Evolutionary conservation across 2,113 vertebrate genomes (phyloP).

Genomic region (Leiothrix lutea): DNA sequence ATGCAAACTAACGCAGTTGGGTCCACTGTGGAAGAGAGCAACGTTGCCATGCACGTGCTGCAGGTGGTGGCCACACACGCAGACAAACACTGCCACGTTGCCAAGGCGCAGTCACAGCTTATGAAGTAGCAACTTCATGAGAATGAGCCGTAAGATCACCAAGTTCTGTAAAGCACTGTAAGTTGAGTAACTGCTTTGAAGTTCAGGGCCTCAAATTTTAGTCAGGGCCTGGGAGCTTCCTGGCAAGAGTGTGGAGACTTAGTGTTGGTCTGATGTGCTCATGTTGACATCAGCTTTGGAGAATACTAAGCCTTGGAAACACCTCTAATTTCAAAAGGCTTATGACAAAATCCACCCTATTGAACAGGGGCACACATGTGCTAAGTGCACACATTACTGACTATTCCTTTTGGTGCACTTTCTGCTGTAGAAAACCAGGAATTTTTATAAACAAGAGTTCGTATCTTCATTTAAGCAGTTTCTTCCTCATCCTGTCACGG

Average conservation of each 20-base stretch:
- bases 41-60: neutral
- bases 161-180: neutral
- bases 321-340: neutral
- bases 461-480: neutral
- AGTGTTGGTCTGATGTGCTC: neutral
- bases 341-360: neutral
- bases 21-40: neutral
- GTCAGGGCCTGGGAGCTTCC: neutral
- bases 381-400: neutral
- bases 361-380: neutral
- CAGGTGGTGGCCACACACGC: neutral
- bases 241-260: neutral
- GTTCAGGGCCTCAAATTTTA: neutral
- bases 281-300: neutral
- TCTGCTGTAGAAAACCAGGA: neutral
- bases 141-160: neutral
- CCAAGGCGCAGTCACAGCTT: neutral
- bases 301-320: neutral
- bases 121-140: neutral
- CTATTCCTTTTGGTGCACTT: neutral
- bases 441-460: neutral
- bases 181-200: neutral
- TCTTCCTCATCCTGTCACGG: slow-evolving; percentile 75
- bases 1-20: neutral
- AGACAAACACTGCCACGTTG: neutral